Conservation (phyloP, 2,888 invertebrate genomes). For the Hypercompe scribonia region DNA sequence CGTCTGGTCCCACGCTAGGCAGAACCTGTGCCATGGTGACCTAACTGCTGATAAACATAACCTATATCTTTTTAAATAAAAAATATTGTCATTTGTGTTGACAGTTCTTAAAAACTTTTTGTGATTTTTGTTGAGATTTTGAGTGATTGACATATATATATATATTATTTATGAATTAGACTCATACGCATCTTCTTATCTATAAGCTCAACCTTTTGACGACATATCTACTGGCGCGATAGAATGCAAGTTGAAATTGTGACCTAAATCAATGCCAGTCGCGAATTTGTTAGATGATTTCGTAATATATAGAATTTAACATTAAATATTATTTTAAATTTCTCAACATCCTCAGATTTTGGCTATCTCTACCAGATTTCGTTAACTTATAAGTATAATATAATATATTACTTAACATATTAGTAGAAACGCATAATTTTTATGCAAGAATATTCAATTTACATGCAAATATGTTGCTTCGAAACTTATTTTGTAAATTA, state of each 20-base stretch:
- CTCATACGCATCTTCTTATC: not conserved
- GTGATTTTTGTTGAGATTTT: not conserved
- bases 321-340: not conserved
- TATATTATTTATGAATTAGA: no score
- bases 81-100: not conserved
- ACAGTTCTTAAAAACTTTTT: not conserved
- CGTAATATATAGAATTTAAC: not conserved
- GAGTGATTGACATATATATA: no score
- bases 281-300: not conserved
- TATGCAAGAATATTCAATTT: not conserved
- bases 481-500: not conserved
- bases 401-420: not conserved
- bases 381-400: slow-evolving; percentile 4
- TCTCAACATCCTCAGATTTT: not conserved
- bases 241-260: not conserved
- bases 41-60: not conserved
- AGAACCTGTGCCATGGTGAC: not conserved
- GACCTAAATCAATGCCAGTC: not conserved
- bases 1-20: not conserved
- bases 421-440: not conserved
- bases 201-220: not conserved
- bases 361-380: not conserved
- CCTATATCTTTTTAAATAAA: no score
- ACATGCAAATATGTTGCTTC: not conserved
- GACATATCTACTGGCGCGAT: not conserved